A percentile compares a stretch with the other conserved stretches of the same genome.
Evolutionary conservation across 2,113 vertebrate species (phyloP).

Genomic region (Rhinoderma darwinii): DNA sequence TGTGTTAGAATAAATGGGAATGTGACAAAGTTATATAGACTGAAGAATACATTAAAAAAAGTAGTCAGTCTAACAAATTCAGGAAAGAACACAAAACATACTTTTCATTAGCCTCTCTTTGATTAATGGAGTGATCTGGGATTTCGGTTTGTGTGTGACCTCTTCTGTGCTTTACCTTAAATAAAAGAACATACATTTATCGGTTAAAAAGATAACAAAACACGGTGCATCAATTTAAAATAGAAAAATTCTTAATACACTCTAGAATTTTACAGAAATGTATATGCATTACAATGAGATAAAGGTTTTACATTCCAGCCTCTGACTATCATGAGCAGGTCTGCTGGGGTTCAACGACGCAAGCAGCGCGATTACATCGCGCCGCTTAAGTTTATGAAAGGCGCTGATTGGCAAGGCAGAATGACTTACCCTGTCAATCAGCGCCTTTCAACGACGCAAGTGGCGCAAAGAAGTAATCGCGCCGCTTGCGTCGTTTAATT

Average conservation of each 20-base stretch:
- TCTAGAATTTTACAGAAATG: background rate
- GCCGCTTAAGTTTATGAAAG: too few relatives aligned
- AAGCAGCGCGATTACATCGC: too few relatives aligned
- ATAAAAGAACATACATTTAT: background rate
- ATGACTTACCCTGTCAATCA: too few relatives aligned
- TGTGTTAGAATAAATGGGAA: too few relatives aligned
- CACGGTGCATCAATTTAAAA: background rate
- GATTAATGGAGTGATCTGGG: slow-evolving; percentile 69
- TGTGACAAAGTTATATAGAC: too few relatives aligned
- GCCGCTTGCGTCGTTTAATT: too few relatives aligned
- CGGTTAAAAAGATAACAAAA: background rate
- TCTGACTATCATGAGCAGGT: background rate
- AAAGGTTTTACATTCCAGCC: background rate
- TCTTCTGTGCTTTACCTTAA: slow-evolving; percentile 72
- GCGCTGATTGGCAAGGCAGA: too few relatives aligned
- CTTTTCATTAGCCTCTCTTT: slow-evolving; percentile 79
- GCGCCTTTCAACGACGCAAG: too few relatives aligned
- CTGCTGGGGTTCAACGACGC: too few relatives aligned
- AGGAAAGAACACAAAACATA: slow-evolving; percentile 61
- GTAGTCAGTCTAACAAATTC: background rate
- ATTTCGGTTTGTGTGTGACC: slow-evolving; percentile 70
- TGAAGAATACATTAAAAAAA: background rate
- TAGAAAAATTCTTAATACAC: background rate
- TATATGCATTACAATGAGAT: background rate
- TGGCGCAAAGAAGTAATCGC: too few relatives aligned